phyloP scores from a whole-genome alignment of 2,113 vertebrate species.

The Coreoperca whiteheadi region DNA sequence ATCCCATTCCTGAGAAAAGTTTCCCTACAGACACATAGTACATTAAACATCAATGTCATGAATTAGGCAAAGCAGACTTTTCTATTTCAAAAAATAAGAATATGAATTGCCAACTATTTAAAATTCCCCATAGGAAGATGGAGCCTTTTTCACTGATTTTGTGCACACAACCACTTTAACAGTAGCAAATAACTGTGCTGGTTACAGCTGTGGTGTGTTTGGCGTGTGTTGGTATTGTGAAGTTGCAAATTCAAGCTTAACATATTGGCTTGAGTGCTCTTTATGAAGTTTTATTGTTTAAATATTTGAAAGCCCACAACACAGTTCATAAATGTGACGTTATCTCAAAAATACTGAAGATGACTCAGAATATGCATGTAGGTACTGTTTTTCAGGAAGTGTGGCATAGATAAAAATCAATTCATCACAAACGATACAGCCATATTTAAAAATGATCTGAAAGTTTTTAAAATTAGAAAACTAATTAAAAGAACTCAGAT shows the following conservation, averaged over 20 bases:
- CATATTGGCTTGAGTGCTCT: neutral
- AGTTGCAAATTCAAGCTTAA: slow-evolving; percentile 21
- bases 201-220: neutral
- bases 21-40: neutral
- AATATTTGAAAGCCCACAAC: slow-evolving; percentile 51
- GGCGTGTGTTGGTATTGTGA: neutral
- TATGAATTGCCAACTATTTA: neutral
- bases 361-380: slow-evolving; percentile 32
- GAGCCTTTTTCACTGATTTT: neutral
- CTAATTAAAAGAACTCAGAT: slow-evolving; percentile 9
- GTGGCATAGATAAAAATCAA: slow-evolving; percentile 39
- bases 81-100: neutral
- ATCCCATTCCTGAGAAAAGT: slow-evolving; percentile 20
- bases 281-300: slow-evolving; percentile 46
- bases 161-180: slow-evolving; percentile 1
- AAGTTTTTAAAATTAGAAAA: slow-evolving; percentile 21
- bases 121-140: neutral
- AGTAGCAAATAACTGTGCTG: no score
- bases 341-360: slow-evolving; percentile 55
- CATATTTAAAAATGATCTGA: slow-evolving; percentile 29
- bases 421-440: slow-evolving; percentile 57
- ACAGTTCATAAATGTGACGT: slow-evolving; percentile 36
- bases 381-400: slow-evolving; percentile 53
- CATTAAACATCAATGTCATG: neutral
- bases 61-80: slow-evolving; percentile 2